Percentiles rank a stretch among this genome's conserved stretches.
Evolutionary conservation across 2,888 invertebrate species (phyloP).

Genomic region (Caenorhabditis panamensis): DNA sequence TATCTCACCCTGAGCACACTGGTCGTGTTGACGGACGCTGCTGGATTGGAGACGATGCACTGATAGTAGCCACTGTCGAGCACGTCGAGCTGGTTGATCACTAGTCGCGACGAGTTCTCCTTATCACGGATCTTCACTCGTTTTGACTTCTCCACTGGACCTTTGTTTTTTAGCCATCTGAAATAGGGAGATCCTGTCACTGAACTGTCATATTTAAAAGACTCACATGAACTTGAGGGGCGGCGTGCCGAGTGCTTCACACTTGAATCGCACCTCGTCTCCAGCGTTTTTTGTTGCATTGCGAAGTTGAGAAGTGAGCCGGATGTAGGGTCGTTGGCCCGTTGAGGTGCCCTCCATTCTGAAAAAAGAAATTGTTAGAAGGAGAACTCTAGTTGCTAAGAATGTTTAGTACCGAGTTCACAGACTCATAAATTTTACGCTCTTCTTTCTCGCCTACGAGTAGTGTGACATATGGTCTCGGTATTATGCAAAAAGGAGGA

Average conservation of each 20-base stretch:
- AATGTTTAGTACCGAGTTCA: neutral
- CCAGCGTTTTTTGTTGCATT: constrained; percentile 78
- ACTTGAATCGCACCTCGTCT: constrained; percentile 77
- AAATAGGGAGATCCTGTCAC: neutral
- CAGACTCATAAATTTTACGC: constrained; percentile 9
- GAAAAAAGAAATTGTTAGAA: constrained; percentile 9
- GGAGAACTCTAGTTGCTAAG: too few species aligned
- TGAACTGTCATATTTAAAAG: constrained; percentile 13
- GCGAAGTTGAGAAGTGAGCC: constrained; percentile 75
- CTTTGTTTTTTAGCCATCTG: constrained; percentile 74
- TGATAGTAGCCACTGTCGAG: constrained; percentile 80
- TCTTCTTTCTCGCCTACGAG: constrained; percentile 8
- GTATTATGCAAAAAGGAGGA: constrained; percentile 42
- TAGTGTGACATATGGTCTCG: constrained; percentile 48
- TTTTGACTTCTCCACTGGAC: constrained; percentile 79
- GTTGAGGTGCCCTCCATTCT: constrained; percentile 79
- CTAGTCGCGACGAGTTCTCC: constrained; percentile 77
- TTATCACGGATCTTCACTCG: constrained; percentile 72
- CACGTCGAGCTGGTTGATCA: constrained; percentile 78
- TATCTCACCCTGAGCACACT: constrained; percentile 77
- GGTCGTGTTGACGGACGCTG: constrained; percentile 80
- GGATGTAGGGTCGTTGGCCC: constrained; percentile 79
- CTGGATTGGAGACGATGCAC: constrained; percentile 78
- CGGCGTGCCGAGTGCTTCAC: constrained; percentile 80
- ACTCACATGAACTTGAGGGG: constrained; percentile 79